Percentiles rank a stretch among this genome's conserved stretches.
These are phyloP conservation scores for Cydia amplana DNA, from an alignment of 1,140 invertebrate species.

Conservation along the genomic window DNA sequence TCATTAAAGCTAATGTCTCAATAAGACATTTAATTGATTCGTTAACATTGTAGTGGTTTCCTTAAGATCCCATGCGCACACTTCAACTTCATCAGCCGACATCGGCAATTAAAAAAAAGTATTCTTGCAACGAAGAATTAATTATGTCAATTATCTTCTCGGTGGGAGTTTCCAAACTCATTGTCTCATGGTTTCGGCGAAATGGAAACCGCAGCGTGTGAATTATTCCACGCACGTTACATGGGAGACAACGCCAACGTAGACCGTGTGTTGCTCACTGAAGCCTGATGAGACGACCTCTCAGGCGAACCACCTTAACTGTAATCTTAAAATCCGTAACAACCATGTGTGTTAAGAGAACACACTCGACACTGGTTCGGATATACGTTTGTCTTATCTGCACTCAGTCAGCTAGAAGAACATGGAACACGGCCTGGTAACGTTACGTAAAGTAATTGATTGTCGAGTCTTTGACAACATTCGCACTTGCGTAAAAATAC, in stretches of 20 bases:
- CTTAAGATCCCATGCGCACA: neutral
- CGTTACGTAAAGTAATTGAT: constrained; percentile 26
- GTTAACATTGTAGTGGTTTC: neutral
- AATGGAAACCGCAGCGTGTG: constrained; percentile 29
- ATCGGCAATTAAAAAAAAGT: neutral
- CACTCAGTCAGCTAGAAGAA: too few relatives aligned
- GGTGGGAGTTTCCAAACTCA: constrained; percentile 17
- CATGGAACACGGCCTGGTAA: neutral
- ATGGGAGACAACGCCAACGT: constrained; percentile 3
- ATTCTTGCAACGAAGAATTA: neutral
- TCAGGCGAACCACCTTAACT: neutral
- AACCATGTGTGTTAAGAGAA: neutral
- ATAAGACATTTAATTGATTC: neutral
- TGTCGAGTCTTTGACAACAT: neutral
- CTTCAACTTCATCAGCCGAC: neutral
- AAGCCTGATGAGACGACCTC: neutral
- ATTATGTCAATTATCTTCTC: neutral
- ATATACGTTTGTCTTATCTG: too few relatives aligned
- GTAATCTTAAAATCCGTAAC: neutral
- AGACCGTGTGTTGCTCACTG: neutral
- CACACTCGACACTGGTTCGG: neutral
- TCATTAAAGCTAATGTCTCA: neutral
- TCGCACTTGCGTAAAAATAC: constrained; percentile 28
- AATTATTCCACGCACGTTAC: constrained; percentile 27
- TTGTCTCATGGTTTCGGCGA: constrained; percentile 25